Conservation (phyloP, 2,888 invertebrate species). For the Pseudeuparius sepicola region DNA sequence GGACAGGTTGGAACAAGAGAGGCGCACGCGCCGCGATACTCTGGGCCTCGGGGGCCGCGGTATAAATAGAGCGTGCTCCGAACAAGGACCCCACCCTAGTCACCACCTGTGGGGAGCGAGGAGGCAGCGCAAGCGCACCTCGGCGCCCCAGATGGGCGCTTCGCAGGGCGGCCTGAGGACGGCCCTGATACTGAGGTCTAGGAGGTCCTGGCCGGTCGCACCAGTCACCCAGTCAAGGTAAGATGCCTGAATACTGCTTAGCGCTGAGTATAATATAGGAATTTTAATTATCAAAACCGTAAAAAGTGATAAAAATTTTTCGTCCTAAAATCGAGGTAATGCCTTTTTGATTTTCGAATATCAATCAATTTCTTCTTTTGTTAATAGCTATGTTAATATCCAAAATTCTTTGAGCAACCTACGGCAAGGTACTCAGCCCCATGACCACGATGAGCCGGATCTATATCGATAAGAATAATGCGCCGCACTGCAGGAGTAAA, state of each 20-base stretch:
- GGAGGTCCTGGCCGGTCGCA: slow-evolving; percentile 68
- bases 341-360: too few species aligned
- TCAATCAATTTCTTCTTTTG: too few species aligned
- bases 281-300: slow-evolving; percentile 3
- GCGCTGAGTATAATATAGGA: not conserved
- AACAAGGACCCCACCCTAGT: slow-evolving; percentile 60
- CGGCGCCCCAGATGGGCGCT: slow-evolving; percentile 60
- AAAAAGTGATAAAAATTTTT: not conserved
- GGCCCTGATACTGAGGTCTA: slow-evolving; percentile 56
- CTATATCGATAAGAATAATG: too few species aligned
- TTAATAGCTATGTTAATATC: too few species aligned
- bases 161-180: slow-evolving; percentile 45
- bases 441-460: too few species aligned
- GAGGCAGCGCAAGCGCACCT: slow-evolving; percentile 57
- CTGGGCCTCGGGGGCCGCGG: slow-evolving; percentile 44
- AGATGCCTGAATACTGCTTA: too few species aligned
- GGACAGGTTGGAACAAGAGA: slow-evolving; percentile 33
- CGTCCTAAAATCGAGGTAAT: too few species aligned
- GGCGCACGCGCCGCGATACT: slow-evolving; percentile 23
- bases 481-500: too few species aligned
- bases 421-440: too few species aligned
- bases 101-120: slow-evolving; percentile 57
- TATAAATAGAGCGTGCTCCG: slow-evolving; percentile 56
- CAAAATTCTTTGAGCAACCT: too few species aligned
- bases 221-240: slow-evolving; percentile 60